Base-by-base conservation (phyloP, 1,140 invertebrate species). In the Parasteatoda tepidariorum region DNA sequence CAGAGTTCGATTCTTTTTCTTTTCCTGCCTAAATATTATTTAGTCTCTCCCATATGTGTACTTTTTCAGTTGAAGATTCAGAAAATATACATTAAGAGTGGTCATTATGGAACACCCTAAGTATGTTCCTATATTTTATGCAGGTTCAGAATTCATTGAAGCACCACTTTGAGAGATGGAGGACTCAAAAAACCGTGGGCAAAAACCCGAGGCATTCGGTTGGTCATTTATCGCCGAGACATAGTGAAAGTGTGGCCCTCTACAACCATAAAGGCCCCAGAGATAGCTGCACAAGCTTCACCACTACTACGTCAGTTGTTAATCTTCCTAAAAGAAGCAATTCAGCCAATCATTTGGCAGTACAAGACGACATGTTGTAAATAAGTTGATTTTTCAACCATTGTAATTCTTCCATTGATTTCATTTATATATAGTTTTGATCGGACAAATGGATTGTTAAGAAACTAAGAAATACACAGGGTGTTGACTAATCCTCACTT, bases 131-230 rank as follows among this genome's bases (percentile, higher is more conserved):
- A n/a, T n/a, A n/a, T n/a, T n/a, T 95, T 67, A 97, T 96, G 90
- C 97, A 97, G 90, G 96, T 98, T 15, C 93, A 95, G 71, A 95
- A 94, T 87, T 93, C 95, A 0, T 89, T 97, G 78, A 91, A 93
- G 67, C 94, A 96, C 89, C 94, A 95, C 87, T 91, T 94, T 81
- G 92, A 92, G 84, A 91, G 93, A 71, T 97, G 95, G 95, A 93
- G 92, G 86, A 93, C 93, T 18, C 61, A 70, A n/a, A 82, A 86
- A 26, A 81, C 84, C 22, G 57, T 87, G 1, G 78, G 84, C 0
- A 85, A 67, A 31, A 81, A 33, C n/a, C 71, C 82, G 3, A 6
- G 76, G 5, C 84, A 68, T 24, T 78, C 82, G 31, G 67, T 66
- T 6, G 59, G 54, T 34, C 84, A 79, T 33, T 33, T 78, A n/a